Evolutionary conservation across 2,113 vertebrate species (phyloP).

Genomic region (Xiphophorus couchianus): DNA sequence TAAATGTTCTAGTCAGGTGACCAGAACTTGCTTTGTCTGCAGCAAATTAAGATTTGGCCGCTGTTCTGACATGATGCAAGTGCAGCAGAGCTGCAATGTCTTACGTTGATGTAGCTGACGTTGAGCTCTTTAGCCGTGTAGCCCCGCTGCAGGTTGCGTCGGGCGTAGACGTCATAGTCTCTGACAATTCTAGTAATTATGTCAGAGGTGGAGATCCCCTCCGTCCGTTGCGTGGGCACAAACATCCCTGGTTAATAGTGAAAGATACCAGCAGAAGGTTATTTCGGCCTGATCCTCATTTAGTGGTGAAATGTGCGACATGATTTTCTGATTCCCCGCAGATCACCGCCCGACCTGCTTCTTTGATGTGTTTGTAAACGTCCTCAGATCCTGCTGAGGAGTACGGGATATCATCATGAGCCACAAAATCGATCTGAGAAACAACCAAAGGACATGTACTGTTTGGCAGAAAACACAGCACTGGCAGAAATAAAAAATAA

Average conservation of each 20-base stretch:
- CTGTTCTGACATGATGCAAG: background rate
- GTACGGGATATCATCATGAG: constrained; percentile 97
- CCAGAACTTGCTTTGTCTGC: background rate
- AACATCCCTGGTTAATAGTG: constrained; percentile 88
- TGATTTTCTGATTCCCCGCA: background rate
- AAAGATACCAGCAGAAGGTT: background rate
- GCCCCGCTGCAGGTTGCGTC: constrained; percentile 95
- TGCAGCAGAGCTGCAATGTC: constrained; percentile 33
- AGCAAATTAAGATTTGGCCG: background rate
- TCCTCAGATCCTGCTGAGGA: constrained; percentile 99
- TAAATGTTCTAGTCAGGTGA: background rate
- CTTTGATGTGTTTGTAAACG: constrained; percentile 98
- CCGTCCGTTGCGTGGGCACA: constrained; percentile 94
- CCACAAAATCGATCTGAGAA: constrained; percentile 97
- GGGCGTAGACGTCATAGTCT: constrained; percentile 95
- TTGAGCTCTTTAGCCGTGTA: constrained; percentile 98
- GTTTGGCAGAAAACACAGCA: constrained; percentile 16
- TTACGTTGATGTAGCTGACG: constrained; percentile 97
- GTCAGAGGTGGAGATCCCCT: constrained; percentile 97
- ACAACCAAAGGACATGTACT: constrained; percentile 43
- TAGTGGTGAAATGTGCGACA: background rate
- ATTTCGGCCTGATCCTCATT: background rate
- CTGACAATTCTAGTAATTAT: constrained; percentile 96
- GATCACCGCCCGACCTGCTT: constrained; percentile 85
- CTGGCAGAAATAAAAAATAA: background rate